Evolutionary conservation across 2,113 vertebrate species (phyloP).

Genomic region (Indri indri): DNA sequence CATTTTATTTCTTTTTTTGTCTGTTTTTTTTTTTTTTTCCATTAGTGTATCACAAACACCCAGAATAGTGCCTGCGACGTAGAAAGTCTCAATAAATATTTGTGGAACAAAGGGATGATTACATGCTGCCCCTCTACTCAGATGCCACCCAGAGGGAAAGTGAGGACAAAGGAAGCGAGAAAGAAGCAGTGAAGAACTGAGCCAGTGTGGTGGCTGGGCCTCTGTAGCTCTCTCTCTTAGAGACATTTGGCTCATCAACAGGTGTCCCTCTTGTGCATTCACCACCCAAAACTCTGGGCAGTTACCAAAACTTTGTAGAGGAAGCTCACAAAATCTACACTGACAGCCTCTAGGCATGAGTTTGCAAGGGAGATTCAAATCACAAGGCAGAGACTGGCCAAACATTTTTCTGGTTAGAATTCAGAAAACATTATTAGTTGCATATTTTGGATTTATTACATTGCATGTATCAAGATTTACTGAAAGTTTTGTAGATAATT

Average conservation of each 20-base stretch:
- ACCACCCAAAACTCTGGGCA: not conserved
- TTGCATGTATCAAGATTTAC: not conserved
- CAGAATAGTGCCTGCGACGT: not conserved
- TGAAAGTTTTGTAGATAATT: not conserved
- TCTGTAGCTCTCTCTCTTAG: not conserved
- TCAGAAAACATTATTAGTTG: not conserved
- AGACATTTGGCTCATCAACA: not conserved
- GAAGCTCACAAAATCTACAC: not conserved
- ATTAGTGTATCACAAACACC: not conserved
- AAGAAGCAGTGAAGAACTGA: not conserved
- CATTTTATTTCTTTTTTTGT: not conserved
- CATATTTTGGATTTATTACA: not conserved
- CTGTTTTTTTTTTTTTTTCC: not conserved
- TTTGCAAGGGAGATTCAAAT: not conserved
- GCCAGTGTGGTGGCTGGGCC: rapidly evolving
- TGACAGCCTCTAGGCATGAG: not conserved
- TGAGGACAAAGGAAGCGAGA: not conserved
- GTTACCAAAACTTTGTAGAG: not conserved
- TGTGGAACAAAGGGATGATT: not conserved
- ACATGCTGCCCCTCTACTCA: not conserved
- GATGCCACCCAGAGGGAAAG: not conserved
- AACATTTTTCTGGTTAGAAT: not conserved
- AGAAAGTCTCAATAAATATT: not conserved
- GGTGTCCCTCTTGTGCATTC: not conserved
- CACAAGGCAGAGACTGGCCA: not conserved